phyloP scores from a whole-genome alignment of 2,113 vertebrate species.

The Larimichthys polyactis region DNA sequence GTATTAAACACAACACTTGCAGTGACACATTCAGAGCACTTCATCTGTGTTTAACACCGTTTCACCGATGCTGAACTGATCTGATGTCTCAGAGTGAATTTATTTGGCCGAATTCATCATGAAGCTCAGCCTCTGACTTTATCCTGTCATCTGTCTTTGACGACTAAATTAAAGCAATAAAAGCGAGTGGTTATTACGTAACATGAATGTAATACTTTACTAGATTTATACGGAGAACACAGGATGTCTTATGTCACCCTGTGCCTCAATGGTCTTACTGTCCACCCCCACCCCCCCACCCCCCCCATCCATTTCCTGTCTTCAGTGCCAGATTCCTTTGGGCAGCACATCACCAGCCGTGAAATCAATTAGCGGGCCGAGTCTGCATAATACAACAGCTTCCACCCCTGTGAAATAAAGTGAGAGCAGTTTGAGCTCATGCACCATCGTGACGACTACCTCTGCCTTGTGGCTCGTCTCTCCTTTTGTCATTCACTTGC shows the following conservation, averaged over 20 bases:
- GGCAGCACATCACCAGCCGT: slow-evolving; percentile 46
- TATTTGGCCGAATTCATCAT: neutral
- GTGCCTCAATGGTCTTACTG: slow-evolving; percentile 21
- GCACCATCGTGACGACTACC: neutral
- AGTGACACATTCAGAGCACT: neutral
- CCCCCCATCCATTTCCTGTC: slow-evolving; percentile 33
- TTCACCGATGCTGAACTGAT: neutral
- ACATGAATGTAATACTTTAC: neutral
- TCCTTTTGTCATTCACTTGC: neutral
- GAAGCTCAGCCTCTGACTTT: neutral
- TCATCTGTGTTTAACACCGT: neutral
- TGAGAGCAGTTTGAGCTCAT: slow-evolving; percentile 1
- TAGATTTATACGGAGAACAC: slow-evolving; percentile 10
- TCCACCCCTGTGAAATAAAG: slow-evolving; percentile 20
- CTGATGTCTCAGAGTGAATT: neutral
- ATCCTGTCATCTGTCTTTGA: neutral
- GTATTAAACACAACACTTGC: too few relatives aligned
- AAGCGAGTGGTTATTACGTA: neutral
- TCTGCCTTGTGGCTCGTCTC: neutral
- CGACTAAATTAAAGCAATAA: neutral
- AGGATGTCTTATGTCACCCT: slow-evolving; percentile 23
- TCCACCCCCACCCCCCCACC: neutral
- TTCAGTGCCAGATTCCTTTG: slow-evolving; percentile 54
- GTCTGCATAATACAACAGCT: slow-evolving; percentile 41
- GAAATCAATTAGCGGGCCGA: slow-evolving; percentile 59